Percentiles rank a stretch among this genome's conserved stretches.
Conservation (phyloP, 2,888 invertebrate species). For the Spodoptera picta region DNA sequence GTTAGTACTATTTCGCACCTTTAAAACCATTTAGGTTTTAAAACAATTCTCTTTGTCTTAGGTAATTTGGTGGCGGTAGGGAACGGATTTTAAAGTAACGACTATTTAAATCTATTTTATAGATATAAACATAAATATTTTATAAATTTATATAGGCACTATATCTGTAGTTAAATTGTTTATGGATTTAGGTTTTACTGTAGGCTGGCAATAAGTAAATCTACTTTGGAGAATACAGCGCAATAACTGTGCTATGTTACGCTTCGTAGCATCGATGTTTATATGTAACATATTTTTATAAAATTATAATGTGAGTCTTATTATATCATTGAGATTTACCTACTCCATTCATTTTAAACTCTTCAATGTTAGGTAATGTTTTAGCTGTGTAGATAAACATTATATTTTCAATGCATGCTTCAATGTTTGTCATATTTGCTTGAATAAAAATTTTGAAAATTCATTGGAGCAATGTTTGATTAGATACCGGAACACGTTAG, state of each 20-base stretch:
- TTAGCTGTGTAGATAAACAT: constrained; percentile 75
- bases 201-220: constrained; percentile 61
- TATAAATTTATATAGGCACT: constrained; percentile 62
- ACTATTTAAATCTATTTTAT: constrained; percentile 70
- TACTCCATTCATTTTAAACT: constrained; percentile 55
- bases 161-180: constrained; percentile 61
- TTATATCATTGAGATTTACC: constrained; percentile 55
- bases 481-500: constrained; percentile 36
- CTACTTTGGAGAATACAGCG: constrained; percentile 44
- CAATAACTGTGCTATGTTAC: constrained; percentile 37
- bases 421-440: constrained; percentile 85
- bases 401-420: constrained; percentile 79
- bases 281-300: constrained; percentile 74
- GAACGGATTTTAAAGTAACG: constrained; percentile 59
- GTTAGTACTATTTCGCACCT: constrained; percentile 44
- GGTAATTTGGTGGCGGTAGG: constrained; percentile 77
- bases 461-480: constrained; percentile 66
- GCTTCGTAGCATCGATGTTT: constrained; percentile 59
- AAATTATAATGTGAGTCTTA: constrained; percentile 57
- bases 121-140: constrained; percentile 63
- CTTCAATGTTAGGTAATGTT: constrained; percentile 57
- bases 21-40: constrained; percentile 41
- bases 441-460: constrained; percentile 81
- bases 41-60: constrained; percentile 54
- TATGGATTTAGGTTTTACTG: constrained; percentile 50